These are phyloP conservation scores for Toxonevra muliebris DNA, from an alignment of 2,888 invertebrate genomes.

Conservation along the genomic window DNA sequence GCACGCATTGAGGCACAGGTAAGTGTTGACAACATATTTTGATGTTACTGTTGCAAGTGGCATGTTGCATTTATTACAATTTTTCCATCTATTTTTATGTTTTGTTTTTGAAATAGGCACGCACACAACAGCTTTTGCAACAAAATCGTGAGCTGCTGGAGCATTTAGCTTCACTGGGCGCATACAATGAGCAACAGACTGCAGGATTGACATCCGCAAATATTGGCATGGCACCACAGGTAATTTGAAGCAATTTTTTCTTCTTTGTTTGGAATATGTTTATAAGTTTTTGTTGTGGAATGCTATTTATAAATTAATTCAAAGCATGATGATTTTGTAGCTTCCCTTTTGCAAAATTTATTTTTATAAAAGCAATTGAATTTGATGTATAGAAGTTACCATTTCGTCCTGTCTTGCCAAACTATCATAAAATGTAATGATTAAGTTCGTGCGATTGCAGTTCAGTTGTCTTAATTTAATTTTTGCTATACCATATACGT, in stretches of 20 bases:
- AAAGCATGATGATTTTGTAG: no score
- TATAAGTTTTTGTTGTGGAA: background rate
- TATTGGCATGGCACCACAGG: slow-evolving; percentile 75
- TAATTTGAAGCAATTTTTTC: slow-evolving; percentile 51
- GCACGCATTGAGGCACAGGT: slow-evolving; percentile 95
- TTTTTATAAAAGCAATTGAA: no score
- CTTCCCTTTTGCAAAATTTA: no score
- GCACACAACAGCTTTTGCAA: slow-evolving; percentile 92
- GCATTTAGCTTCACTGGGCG: slow-evolving; percentile 91
- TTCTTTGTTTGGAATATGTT: background rate
- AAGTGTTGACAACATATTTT: slow-evolving; percentile 36
- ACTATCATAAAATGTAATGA: no score
- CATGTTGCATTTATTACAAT: background rate
- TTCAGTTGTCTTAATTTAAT: background rate
- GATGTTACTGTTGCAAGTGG: background rate
- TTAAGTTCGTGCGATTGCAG: no score
- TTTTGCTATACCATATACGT: background rate
- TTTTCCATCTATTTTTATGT: background rate
- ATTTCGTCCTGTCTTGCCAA: no score
- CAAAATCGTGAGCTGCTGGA: slow-evolving; percentile 96
- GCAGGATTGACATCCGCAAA: slow-evolving; percentile 67
- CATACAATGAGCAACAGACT: slow-evolving; percentile 86
- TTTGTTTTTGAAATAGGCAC: slow-evolving; percentile 67
- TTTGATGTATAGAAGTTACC: no score
- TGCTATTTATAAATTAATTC: no score